phyloP scores from a whole-genome alignment of 2,888 invertebrate species.

The Lithosia quadra region DNA sequence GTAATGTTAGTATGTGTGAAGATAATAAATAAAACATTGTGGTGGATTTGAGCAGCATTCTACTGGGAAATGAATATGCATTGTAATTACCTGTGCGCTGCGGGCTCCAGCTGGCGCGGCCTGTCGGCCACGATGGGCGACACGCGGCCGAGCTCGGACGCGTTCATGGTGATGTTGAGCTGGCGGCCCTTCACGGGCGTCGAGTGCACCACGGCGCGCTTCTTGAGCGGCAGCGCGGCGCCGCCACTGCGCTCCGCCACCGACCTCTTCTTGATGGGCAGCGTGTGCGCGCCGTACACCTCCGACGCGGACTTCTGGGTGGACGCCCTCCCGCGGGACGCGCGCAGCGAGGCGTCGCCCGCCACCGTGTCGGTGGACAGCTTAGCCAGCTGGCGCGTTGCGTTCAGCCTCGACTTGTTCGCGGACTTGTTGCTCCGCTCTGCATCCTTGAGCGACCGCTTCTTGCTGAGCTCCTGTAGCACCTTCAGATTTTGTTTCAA shows the following conservation, averaged over 20 bases:
- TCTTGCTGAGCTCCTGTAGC: conserved; percentile 16
- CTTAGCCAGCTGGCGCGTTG: conserved; percentile 61
- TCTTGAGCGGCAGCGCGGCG: conserved; percentile 66
- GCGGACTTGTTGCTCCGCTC: conserved; percentile 44
- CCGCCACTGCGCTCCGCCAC: conserved; percentile 35
- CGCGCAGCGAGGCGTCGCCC: conserved; percentile 56
- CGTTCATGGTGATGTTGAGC: conserved; percentile 50
- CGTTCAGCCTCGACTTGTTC: conserved; percentile 16
- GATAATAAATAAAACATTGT: too few species aligned
- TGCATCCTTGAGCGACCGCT: conserved; percentile 36
- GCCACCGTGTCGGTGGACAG: conserved; percentile 65
- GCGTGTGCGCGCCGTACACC: conserved; percentile 58
- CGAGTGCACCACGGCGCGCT: conserved; percentile 70
- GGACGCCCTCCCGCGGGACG: conserved; percentile 54
- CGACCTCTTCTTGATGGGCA: conserved; percentile 77
- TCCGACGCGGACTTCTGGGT: conserved; percentile 59
- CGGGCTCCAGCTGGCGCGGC: neutral
- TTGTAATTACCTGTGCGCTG: conserved; percentile 9
- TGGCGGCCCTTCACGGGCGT: conserved; percentile 70
- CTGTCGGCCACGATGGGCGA: conserved; percentile 67
- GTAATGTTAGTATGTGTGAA: too few species aligned
- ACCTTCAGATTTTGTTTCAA: conserved; percentile 60
- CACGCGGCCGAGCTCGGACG: conserved; percentile 64
- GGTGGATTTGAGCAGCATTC: too few species aligned
- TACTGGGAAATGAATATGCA: too few species aligned